Percentiles rank a stretch among this genome's conserved stretches.
These are phyloP conservation scores for Stichodactyla helianthus DNA, from an alignment of 64 coral and sea anemone species.

Conservation along the genomic window DNA sequence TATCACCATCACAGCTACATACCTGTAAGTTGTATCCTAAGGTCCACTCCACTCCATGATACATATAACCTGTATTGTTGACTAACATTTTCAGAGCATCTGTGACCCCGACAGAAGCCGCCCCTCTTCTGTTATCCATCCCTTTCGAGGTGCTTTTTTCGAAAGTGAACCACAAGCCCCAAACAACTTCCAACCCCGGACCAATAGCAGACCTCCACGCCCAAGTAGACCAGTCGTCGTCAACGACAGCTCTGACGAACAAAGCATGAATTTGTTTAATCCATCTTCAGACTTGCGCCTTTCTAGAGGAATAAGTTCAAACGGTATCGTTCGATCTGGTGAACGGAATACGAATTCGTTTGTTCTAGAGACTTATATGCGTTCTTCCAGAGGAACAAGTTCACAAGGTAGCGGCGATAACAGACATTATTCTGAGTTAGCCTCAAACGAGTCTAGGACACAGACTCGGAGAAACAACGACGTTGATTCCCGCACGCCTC, in stretches of 20 bases:
- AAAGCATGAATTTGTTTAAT: background rate
- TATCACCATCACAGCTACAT: no score
- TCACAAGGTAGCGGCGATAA: background rate
- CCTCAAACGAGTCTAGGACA: background rate
- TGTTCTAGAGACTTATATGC: background rate
- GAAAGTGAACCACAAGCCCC: background rate
- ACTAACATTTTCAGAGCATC: background rate
- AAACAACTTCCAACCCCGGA: constrained; percentile 21
- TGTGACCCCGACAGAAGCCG: constrained; percentile 36
- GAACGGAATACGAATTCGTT: background rate
- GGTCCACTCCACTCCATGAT: background rate
- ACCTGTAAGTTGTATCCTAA: background rate
- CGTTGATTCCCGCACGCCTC: background rate
- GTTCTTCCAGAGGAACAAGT: background rate
- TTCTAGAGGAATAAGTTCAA: background rate
- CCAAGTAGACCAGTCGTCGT: constrained; percentile 47
- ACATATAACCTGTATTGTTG: background rate
- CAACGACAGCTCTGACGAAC: background rate
- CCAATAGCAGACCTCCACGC: constrained; percentile 13
- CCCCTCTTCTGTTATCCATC: background rate
- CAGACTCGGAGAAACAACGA: background rate
- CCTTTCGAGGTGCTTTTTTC: background rate
- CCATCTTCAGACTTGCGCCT: background rate
- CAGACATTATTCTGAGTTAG: background rate
- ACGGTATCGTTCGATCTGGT: background rate